Evolutionary conservation across 2,113 vertebrate species (phyloP).

Genomic region (Arvicanthis niloticus): DNA sequence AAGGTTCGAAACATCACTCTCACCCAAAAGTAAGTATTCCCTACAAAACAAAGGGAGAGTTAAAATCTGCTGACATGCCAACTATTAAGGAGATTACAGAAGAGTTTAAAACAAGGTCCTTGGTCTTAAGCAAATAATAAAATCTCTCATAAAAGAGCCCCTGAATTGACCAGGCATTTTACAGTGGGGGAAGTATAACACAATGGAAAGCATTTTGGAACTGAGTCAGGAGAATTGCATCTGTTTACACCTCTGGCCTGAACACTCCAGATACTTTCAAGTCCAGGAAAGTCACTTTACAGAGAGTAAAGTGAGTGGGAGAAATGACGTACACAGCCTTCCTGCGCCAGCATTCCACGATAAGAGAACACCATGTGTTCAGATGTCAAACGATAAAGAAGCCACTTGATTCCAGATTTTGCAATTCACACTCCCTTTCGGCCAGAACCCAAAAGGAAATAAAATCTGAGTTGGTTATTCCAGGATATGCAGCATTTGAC

Average conservation of each 20-base stretch:
- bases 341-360: background rate
- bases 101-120: constrained; percentile 52
- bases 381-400: constrained; percentile 19
- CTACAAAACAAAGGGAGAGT: background rate
- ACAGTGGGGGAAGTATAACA: background rate
- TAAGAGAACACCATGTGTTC: background rate
- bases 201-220: constrained; percentile 24
- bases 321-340: constrained; percentile 41
- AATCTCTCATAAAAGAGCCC: constrained; percentile 12
- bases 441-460: constrained; percentile 27
- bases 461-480: background rate
- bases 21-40: background rate
- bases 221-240: background rate
- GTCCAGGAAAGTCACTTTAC: constrained; percentile 40
- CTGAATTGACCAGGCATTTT: background rate
- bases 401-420: constrained; percentile 23
- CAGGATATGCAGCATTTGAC: constrained; percentile 14
- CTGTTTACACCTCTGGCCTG: constrained; percentile 7
- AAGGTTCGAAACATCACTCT: background rate
- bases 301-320: constrained; percentile 12
- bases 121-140: constrained; percentile 44
- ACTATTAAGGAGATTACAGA: background rate
- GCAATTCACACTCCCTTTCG: background rate
- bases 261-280: background rate
- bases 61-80: background rate